phyloP scores from a whole-genome alignment of 2,888 invertebrate species.

The Erynnis tages region DNA sequence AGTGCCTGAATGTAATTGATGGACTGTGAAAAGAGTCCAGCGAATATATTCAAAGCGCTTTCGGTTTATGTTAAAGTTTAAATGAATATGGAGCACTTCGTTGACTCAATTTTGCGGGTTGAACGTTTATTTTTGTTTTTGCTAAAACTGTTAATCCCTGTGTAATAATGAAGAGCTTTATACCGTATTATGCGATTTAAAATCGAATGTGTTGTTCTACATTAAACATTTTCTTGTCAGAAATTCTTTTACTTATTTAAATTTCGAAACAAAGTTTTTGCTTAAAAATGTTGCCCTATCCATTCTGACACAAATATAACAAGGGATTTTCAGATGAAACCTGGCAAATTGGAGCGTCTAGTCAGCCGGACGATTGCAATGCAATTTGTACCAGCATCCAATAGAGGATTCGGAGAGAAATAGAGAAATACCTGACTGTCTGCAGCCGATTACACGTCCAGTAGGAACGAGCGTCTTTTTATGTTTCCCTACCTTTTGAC shows the following conservation, averaged over 20 bases:
- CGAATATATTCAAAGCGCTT: neutral
- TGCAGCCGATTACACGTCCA: neutral
- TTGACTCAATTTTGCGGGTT: too few relatives aligned
- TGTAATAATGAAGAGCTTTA: too few relatives aligned
- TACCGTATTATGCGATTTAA: too few relatives aligned
- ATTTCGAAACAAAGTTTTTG: neutral
- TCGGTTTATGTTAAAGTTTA: neutral
- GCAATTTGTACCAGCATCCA: constrained; percentile 4
- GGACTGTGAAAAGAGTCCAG: neutral
- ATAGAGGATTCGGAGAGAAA: neutral
- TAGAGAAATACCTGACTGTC: neutral
- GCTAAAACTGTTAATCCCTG: too few relatives aligned
- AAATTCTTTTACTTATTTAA: too few relatives aligned
- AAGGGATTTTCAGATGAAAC: constrained; percentile 1
- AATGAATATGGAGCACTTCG: too few relatives aligned
- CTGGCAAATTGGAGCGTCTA: constrained; percentile 3
- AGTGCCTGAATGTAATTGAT: neutral
- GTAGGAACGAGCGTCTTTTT: neutral
- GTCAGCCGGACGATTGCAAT: neutral
- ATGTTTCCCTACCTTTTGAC: neutral
- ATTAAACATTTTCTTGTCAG: too few relatives aligned
- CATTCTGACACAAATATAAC: neutral
- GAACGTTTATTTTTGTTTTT: too few relatives aligned
- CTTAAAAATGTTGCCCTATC: neutral
- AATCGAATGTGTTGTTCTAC: too few relatives aligned